phyloP scores from a whole-genome alignment of 2,113 vertebrate genomes.

The Rhinoderma darwinii region DNA sequence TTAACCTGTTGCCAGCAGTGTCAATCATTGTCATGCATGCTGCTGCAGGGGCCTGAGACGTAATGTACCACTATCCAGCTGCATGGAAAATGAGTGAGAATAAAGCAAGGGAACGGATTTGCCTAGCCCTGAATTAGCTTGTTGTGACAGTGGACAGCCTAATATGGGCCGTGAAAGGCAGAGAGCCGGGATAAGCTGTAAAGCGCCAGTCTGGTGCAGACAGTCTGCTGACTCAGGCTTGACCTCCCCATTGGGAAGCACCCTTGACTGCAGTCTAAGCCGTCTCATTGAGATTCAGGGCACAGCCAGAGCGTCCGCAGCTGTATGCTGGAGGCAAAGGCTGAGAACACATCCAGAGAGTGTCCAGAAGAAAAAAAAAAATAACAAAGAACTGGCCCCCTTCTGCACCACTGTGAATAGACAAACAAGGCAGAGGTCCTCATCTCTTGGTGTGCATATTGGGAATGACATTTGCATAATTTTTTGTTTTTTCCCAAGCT shows the following conservation, averaged over 20 bases:
- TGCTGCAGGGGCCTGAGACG: constrained; percentile 46
- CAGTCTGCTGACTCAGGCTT: constrained; percentile 60
- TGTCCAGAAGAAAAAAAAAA: constrained; percentile 67
- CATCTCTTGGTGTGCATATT: constrained; percentile 55
- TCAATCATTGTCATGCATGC: constrained; percentile 67
- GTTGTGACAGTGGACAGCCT: constrained; percentile 56
- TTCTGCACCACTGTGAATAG: constrained; percentile 68
- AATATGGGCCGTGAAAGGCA: constrained; percentile 58
- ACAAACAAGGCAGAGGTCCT: constrained; percentile 67
- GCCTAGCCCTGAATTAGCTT: constrained; percentile 62
- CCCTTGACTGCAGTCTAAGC: constrained; percentile 67
- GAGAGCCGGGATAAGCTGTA: constrained; percentile 50
- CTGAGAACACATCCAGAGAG: constrained; percentile 75
- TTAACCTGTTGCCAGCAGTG: constrained; percentile 78
- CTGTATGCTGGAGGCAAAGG: constrained; percentile 79
- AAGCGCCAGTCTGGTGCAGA: constrained; percentile 48
- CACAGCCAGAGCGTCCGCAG: constrained; percentile 77
- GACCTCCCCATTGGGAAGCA: constrained; percentile 75
- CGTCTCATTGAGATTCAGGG: constrained; percentile 84
- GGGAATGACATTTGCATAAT: constrained; percentile 66
- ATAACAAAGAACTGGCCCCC: constrained; percentile 74
- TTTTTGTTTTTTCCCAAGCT: constrained; percentile 59
- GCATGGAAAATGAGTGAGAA: constrained; percentile 66
- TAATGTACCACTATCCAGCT: constrained; percentile 70
- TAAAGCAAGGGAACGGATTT: constrained; percentile 60